Evolutionary conservation across 1,140 invertebrate species (phyloP).

Genomic region (Epicauta chinensis): DNA sequence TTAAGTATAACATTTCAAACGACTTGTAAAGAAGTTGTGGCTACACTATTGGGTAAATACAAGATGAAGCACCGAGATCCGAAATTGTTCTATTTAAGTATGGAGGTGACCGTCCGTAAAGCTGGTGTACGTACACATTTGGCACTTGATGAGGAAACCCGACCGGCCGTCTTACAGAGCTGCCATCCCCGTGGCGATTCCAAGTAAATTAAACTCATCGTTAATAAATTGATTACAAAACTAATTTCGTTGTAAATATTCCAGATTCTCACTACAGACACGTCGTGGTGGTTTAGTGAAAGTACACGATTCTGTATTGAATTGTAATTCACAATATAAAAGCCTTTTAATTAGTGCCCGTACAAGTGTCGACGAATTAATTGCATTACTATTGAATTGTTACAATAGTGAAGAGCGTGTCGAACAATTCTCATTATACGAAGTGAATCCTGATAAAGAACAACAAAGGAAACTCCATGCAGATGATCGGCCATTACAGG

Average conservation of each 20-base stretch:
- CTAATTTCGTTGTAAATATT: slow-evolving; percentile 40
- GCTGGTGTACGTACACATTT: slow-evolving; percentile 75
- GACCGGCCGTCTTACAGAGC: slow-evolving; percentile 80
- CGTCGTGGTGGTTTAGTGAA: slow-evolving; percentile 79
- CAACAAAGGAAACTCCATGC: slow-evolving; percentile 82
- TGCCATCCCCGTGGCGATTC: slow-evolving; percentile 89
- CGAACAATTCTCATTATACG: slow-evolving; percentile 81
- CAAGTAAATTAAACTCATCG: slow-evolving; percentile 60
- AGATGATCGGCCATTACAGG: slow-evolving; percentile 76
- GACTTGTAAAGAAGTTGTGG: slow-evolving; percentile 77
- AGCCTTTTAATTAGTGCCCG: slow-evolving; percentile 81
- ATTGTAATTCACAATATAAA: slow-evolving; percentile 89
- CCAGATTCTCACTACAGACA: slow-evolving; percentile 80
- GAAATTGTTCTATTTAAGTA: slow-evolving; percentile 85
- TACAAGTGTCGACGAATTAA: slow-evolving; percentile 84
- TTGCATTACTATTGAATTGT: slow-evolving; percentile 78
- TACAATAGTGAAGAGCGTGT: slow-evolving; percentile 76
- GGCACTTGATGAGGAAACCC: slow-evolving; percentile 78
- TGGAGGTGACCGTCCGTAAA: slow-evolving; percentile 81
- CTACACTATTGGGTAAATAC: slow-evolving; percentile 79
- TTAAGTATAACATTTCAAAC: slow-evolving; percentile 79
- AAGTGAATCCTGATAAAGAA: slow-evolving; percentile 65
- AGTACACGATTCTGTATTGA: slow-evolving; percentile 83
- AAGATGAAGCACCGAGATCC: slow-evolving; percentile 87
- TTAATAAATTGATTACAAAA: neutral